A percentile compares a stretch with the other conserved stretches of the same genome.
phyloP scores from a whole-genome alignment of 1,140 invertebrate species.

The Melanaphis sacchari region DNA sequence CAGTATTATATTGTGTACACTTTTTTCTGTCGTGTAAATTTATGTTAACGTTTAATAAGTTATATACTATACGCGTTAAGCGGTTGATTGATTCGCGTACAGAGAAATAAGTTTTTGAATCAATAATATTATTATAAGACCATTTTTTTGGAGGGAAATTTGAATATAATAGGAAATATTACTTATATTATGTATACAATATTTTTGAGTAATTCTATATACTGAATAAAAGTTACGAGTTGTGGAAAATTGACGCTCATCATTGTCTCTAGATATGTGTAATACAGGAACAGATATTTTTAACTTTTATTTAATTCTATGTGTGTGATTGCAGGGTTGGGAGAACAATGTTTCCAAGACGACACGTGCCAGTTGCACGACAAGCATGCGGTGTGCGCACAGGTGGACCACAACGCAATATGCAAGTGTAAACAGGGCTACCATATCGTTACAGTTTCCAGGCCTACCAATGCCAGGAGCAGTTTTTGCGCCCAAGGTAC shows the following conservation, averaged over 20 bases:
- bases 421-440: conserved; percentile 82
- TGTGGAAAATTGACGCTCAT: neutral
- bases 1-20: too few species aligned
- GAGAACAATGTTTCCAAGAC: conserved; percentile 84
- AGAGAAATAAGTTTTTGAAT: neutral
- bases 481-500: conserved; percentile 51
- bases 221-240: neutral
- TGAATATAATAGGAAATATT: neutral
- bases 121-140: neutral
- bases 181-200: neutral
- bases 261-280: neutral
- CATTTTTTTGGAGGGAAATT: neutral
- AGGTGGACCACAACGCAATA: conserved; percentile 83
- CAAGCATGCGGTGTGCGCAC: conserved; percentile 79
- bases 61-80: too few species aligned
- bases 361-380: conserved; percentile 74
- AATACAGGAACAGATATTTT: neutral
- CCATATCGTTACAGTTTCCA: conserved; percentile 76
- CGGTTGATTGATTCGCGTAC: too few species aligned
- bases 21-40: too few species aligned
- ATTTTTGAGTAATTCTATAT: neutral
- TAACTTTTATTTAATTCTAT: neutral
- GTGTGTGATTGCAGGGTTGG: conserved; percentile 70
- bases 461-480: conserved; percentile 69
- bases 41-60: too few species aligned